Base-by-base conservation (phyloP, 2,888 invertebrate species). In the Himalopsyche tibetana region DNA sequence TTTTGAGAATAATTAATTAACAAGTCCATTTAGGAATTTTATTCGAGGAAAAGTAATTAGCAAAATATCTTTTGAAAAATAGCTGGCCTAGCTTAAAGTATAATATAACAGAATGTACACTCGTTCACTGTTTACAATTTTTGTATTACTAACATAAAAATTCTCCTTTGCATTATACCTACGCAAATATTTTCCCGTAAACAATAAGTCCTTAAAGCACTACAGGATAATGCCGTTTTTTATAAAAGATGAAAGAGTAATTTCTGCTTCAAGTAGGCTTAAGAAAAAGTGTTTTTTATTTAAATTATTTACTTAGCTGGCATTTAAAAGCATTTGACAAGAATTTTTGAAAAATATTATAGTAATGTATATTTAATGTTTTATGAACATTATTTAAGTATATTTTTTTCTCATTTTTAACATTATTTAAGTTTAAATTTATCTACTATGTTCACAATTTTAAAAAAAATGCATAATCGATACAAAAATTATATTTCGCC, bases 201-300 rank as follows among this genome's bases (percentile, higher is more conserved):
- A 74, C 74, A 74, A 36, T 74, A 74, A 74, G 74, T 36, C 36
- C 28, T 63, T 63, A 63, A 74, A 38, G 74, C 38, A 74, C 36
- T 74, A 38, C 36, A 15, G 74, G 19, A 74, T 74, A 74, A 74
- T 74, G 15, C 74, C 19, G 36, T 74, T 36, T 38, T 74, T 74
- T 74, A 74, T 36, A 36, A 36, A 74, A 74, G 28, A 74, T 74
- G 36, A 74, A 74, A 74, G 74, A 74, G 74, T 74, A 74, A 74
- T 74, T 74, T 74, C 15, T 38, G 36, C 36, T 63, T 74, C 36
- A 74, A 74, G 74, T 74, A 12, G 38, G 74, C 74, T 74, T 74
- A 36, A 74, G 69, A 69, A 12, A 38, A 74, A 74, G 38, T 38
- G 38, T 38, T 74, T 74, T 63, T 19, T 74, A 74, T 74, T 74